Evolutionary conservation across 1,140 invertebrate species (phyloP), one percentile per base, ranked within the genome.

Genomic region (Nixonia krombeini): DNA sequence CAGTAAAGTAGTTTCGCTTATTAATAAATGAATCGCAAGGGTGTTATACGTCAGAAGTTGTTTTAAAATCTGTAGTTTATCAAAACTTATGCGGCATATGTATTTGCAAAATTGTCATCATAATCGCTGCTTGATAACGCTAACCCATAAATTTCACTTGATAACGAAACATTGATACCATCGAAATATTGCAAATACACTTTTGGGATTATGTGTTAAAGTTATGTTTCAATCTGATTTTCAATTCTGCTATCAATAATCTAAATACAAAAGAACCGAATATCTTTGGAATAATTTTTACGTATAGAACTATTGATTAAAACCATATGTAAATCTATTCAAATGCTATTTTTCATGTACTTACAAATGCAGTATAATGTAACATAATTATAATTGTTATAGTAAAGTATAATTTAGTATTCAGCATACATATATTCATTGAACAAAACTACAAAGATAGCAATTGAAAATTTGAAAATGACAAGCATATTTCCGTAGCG

Each of bases 91-190:
- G 37, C 6, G 21, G 21, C 62, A 62, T 65, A 55, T 70, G 63
- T 64, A 64, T 56, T 70, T 61, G 57, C 46, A 8, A 62, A 46
- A 42, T 62, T 45, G 62, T 55, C 44, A 38, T 12, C 44, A 65
- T 63, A 57, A 68, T 70, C 63, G 71, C 62, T 68, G 52, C 40
- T 70, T 64, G 71, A 73, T 73, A 70, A 73, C 70, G 56, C 65
- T 59, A 42, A 52, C 63, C 59, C 62, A 70, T 73, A 73, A 73
- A 73, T 73, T 73, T 61, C 4, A 9, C 37, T 47, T 66, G 61
- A 70, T 67, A 70, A 70, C 59, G 67, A 64, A 70, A 64, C 58
- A 70, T 65, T 67, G 28, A 40, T 70, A 70, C 64, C 56, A 61
- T 65, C 52, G 59, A 37, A 57, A 59, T 66, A 53, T 53, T 55